Evolutionary conservation across 2,888 invertebrate species (phyloP).

Genomic region (Onchidella celtica): DNA sequence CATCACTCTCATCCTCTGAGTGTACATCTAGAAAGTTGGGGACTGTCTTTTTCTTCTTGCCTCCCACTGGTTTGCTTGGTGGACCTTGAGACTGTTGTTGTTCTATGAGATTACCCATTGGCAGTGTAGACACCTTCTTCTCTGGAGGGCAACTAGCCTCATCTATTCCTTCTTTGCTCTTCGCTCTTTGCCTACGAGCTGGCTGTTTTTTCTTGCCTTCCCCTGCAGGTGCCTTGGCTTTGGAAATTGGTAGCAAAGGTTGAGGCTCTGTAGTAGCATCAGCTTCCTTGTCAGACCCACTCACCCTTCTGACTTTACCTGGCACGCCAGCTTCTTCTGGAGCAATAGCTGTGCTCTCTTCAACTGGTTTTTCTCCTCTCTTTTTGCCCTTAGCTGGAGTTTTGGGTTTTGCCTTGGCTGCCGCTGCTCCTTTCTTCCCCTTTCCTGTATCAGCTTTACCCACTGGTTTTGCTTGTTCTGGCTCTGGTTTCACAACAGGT

Average conservation of each 20-base stretch:
- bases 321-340: conserved; percentile 24
- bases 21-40: conserved; percentile 48
- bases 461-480: too few species aligned
- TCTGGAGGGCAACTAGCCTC: background rate
- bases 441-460: too few species aligned
- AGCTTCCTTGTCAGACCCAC: conserved; percentile 37
- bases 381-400: conserved; percentile 56
- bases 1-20: conserved; percentile 50
- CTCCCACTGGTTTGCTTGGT: background rate
- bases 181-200: background rate
- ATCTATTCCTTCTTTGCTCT: background rate
- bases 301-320: conserved; percentile 38
- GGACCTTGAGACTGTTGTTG: background rate
- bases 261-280: background rate
- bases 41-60: conserved; percentile 42
- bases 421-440: background rate
- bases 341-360: background rate
- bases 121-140: background rate
- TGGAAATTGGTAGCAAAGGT: background rate
- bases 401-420: conserved; percentile 40
- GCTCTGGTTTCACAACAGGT: background rate
- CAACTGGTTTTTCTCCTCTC: conserved; percentile 45
- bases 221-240: background rate
- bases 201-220: background rate
- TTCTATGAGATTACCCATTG: background rate